phyloP scores from a whole-genome alignment of 2,888 invertebrate genomes.

The Hypsopygia costalis region DNA sequence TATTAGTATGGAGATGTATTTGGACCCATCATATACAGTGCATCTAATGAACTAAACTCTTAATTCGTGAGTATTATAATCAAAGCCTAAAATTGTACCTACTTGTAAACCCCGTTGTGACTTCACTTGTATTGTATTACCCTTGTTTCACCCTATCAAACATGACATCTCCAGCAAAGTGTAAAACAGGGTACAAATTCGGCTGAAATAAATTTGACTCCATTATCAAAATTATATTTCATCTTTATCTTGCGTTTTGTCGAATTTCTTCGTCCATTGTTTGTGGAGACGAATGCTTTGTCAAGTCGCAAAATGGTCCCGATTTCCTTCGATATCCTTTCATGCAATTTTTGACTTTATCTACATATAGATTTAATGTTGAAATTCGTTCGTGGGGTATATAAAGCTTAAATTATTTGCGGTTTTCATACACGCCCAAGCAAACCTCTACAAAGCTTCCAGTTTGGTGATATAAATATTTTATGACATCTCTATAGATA shows the following conservation, averaged over 20 bases:
- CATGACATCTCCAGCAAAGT: no score
- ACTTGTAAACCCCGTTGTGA: no score
- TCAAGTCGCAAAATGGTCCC: slow-evolving; percentile 25
- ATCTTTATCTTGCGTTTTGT: slow-evolving; percentile 48
- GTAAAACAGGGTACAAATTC: slow-evolving; percentile 19
- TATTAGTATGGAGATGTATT: no score
- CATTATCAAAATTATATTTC: slow-evolving; percentile 47
- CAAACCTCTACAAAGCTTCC: slow-evolving; percentile 16
- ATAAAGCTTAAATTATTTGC: slow-evolving; percentile 17
- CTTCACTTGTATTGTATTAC: no score
- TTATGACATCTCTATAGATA: slow-evolving; percentile 17
- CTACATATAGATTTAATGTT: background rate
- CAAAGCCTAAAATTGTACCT: no score
- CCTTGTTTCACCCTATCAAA: slow-evolving; percentile 6
- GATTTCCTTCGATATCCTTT: slow-evolving; percentile 7
- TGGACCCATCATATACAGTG: no score
- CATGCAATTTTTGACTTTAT: slow-evolving; percentile 2
- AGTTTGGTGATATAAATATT: slow-evolving; percentile 17
- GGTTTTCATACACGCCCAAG: slow-evolving; percentile 9
- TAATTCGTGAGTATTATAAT: no score
- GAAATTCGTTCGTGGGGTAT: slow-evolving; percentile 1
- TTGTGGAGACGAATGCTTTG: slow-evolving; percentile 29
- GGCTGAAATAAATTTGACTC: slow-evolving; percentile 27
- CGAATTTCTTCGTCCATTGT: slow-evolving; percentile 37
- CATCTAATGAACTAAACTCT: no score